Evolutionary conservation across 2,113 vertebrate genomes (phyloP), one percentile per base, ranked within the genome.

Genomic region (Thamnaconus septentrionalis): DNA sequence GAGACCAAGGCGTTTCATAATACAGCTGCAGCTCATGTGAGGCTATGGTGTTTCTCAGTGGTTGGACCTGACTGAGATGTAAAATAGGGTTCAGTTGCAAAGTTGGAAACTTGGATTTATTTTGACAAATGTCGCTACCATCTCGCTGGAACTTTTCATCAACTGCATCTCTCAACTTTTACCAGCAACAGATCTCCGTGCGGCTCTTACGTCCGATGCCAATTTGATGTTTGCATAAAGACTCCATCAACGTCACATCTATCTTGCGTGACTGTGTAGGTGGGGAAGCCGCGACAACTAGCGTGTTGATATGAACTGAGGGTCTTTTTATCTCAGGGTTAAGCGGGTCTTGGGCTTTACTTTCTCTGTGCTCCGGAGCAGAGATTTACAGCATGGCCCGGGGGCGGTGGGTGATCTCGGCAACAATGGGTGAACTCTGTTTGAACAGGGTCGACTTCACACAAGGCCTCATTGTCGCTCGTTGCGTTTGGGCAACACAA

Each of bases 391-490:
- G 79, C 73, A 39, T n/a, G 0, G 47, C 73, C 75, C 18, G 3
- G 56, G 80, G 73, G 53, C 18, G 52, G 61, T 60, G 53, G 67
- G 72, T 78, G 72, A 66, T 73, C 66, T 64, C 46, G 10, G 46
- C 52, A 50, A 71, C 72, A 79, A 73, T 77, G 86, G 76, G 74
- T 58, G 61, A 69, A 65, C 78, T 79, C 79, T 71, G 64, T 83
- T 64, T 48, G 66, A 43, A 45, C 45, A 1, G 65, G 61, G 41
- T 60, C 64, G 42, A 42, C 61, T 68, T 61, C 58, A 90, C 85
- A 89, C 73, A 81, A 31, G 76, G 60, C 71, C 47, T 3, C 73
- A 85, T 90, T 89, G 89, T 89, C 58, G 48, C 41, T 41, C 64
- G 52, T 57, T 59, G 61, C 69, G 73, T 78, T 64, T 51, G 31